Evolutionary conservation across 2,113 vertebrate genomes (phyloP).

Genomic region (Choloepus hoffmanni): DNA sequence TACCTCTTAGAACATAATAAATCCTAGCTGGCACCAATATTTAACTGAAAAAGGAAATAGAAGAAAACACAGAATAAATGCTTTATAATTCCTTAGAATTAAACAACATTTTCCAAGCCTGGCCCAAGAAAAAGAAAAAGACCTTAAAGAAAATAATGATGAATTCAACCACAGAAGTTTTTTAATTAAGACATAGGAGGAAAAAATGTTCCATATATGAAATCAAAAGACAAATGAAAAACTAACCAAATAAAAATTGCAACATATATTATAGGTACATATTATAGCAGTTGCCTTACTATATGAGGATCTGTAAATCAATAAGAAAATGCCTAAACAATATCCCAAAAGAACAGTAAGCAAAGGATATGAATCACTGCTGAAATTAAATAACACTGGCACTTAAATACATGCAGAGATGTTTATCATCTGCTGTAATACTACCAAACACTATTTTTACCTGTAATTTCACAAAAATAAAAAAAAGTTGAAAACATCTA

Average conservation of each 20-base stretch:
- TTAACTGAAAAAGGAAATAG: not conserved
- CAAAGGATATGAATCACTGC: not conserved
- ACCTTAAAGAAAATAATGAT: not conserved
- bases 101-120: not conserved
- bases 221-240: not conserved
- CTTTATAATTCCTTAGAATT: not conserved
- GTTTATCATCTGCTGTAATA: not conserved
- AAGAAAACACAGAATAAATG: not conserved
- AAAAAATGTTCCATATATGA: not conserved
- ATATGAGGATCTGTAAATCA: slow-evolving; percentile 32
- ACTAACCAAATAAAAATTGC: not conserved
- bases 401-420: not conserved
- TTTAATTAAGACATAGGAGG: not conserved
- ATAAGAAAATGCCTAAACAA: slow-evolving; percentile 30
- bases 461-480: not conserved
- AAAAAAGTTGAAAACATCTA: not conserved
- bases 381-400: not conserved
- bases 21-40: not conserved
- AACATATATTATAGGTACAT: not conserved
- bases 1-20: not conserved
- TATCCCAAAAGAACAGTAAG: not conserved
- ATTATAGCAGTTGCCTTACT: not conserved
- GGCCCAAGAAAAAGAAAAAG: not conserved
- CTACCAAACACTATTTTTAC: not conserved
- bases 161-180: not conserved